These are phyloP conservation scores for Drosophila santomea DNA, from an alignment of 1,140 invertebrate genomes.

Conservation along the genomic window DNA sequence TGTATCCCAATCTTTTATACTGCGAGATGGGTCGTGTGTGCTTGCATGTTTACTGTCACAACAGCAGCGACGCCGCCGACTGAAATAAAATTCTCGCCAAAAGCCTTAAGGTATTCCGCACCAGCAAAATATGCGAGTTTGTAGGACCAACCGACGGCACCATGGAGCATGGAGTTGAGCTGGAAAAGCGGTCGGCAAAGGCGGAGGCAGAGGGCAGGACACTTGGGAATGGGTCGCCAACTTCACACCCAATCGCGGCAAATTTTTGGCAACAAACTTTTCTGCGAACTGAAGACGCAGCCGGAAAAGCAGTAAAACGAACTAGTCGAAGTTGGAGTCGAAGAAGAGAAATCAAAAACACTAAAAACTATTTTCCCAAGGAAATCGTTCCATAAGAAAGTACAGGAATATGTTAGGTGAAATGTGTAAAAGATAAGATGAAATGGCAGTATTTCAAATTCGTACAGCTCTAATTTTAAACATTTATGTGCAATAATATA, in stretches of 20 bases:
- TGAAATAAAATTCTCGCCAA: slow-evolving; percentile 75
- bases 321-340: slow-evolving; percentile 14
- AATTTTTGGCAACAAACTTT: slow-evolving; percentile 82
- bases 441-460: too few species aligned
- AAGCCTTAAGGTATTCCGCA: slow-evolving; percentile 79
- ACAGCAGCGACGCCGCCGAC: slow-evolving; percentile 54
- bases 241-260: slow-evolving; percentile 78
- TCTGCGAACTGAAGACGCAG: slow-evolving; percentile 36
- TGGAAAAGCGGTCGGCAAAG: slow-evolving; percentile 5
- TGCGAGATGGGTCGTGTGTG: slow-evolving; percentile 1
- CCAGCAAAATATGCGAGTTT: slow-evolving; percentile 73
- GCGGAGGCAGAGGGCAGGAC: slow-evolving; percentile 9
- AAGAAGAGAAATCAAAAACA: slow-evolving; percentile 10
- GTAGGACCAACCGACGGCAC: slow-evolving; percentile 42
- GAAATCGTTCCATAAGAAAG: too few species aligned
- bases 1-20: slow-evolving; percentile 27
- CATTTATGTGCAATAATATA: neutral
- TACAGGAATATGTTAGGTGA: too few species aligned
- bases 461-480: neutral
- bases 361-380: neutral
- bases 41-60: slow-evolving; percentile 69
- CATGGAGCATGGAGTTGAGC: slow-evolving; percentile 13
- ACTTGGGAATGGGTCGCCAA: slow-evolving; percentile 54
- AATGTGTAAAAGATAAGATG: too few species aligned
- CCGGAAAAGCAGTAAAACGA: slow-evolving; percentile 38